phyloP scores from a whole-genome alignment of 2,888 invertebrate species.

The Leptinotarsa juncta region DNA sequence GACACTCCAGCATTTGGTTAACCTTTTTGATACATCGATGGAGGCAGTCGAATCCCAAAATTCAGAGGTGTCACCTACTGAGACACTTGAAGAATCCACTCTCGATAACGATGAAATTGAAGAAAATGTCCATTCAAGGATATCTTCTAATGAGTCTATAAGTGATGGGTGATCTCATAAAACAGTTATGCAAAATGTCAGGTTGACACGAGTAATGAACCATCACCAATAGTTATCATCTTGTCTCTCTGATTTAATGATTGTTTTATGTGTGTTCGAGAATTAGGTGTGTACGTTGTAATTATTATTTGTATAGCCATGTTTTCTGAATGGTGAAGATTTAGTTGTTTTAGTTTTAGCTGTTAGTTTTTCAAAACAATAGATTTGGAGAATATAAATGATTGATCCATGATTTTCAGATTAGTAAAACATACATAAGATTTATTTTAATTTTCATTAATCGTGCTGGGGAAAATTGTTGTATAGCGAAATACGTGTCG shows the following conservation, averaged over 20 bases:
- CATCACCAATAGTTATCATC: neutral
- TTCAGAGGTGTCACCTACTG: neutral
- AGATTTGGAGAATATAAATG: too few relatives aligned
- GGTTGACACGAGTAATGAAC: neutral
- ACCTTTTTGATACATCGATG: constrained; percentile 57
- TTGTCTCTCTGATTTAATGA: neutral
- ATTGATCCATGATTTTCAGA: too few relatives aligned
- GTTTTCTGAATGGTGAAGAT: too few relatives aligned
- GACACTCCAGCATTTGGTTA: constrained; percentile 63
- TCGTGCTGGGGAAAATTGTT: too few relatives aligned
- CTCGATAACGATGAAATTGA: neutral
- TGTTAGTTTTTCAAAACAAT: too few relatives aligned
- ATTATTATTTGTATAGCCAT: too few relatives aligned
- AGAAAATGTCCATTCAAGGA: neutral
- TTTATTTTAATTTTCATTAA: too few relatives aligned
- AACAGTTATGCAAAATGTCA: neutral
- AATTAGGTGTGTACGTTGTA: too few relatives aligned
- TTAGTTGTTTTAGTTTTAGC: too few relatives aligned
- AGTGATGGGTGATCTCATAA: neutral
- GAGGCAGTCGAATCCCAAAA: neutral
- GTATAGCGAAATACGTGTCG: too few relatives aligned
- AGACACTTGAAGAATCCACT: neutral
- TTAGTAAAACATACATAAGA: too few relatives aligned
- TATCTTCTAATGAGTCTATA: neutral
- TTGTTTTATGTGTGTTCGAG: neutral